A percentile compares a stretch with the other conserved stretches of the same genome.
These are phyloP conservation scores for Dendronephthya gigantea DNA, from an alignment of 64 coral and sea anemone genomes.

Conservation along the genomic window DNA sequence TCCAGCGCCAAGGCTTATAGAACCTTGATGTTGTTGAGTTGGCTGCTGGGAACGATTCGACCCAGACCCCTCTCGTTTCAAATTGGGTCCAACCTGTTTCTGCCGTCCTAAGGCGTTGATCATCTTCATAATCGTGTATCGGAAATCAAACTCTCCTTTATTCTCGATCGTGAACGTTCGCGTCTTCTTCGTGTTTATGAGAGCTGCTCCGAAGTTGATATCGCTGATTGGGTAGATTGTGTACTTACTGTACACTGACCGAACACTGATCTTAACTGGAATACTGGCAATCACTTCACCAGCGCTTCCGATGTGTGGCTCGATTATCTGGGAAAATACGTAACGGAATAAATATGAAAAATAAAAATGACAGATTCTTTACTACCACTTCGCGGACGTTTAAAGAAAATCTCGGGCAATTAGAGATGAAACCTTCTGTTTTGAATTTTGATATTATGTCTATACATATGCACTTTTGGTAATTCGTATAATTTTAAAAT, in stretches of 20 bases:
- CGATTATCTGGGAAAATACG: neutral
- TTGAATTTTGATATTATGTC: too few relatives aligned
- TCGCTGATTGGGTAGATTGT: neutral
- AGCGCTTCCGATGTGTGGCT: neutral
- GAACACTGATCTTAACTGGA: slow-evolving; percentile 10
- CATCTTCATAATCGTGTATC: slow-evolving; percentile 11
- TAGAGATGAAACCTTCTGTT: too few relatives aligned
- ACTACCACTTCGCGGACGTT: neutral
- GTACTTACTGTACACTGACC: slow-evolving; percentile 7
- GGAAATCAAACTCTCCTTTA: slow-evolving; percentile 14
- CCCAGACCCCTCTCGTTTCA: neutral
- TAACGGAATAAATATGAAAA: neutral
- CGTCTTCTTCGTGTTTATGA: neutral
- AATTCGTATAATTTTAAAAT: too few relatives aligned
- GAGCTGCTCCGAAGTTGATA: slow-evolving; percentile 64
- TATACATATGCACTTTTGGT: too few relatives aligned
- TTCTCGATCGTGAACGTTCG: slow-evolving; percentile 17
- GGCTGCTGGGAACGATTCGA: neutral
- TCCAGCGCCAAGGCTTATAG: neutral
- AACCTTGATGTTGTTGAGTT: neutral
- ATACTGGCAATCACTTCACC: slow-evolving; percentile 11
- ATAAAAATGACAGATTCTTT: neutral
- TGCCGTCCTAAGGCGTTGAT: neutral
- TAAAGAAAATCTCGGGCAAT: too few relatives aligned
- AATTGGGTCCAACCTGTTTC: neutral